phyloP scores from a whole-genome alignment of 2,113 vertebrate species.

The Edolisoma coerulescens region DNA sequence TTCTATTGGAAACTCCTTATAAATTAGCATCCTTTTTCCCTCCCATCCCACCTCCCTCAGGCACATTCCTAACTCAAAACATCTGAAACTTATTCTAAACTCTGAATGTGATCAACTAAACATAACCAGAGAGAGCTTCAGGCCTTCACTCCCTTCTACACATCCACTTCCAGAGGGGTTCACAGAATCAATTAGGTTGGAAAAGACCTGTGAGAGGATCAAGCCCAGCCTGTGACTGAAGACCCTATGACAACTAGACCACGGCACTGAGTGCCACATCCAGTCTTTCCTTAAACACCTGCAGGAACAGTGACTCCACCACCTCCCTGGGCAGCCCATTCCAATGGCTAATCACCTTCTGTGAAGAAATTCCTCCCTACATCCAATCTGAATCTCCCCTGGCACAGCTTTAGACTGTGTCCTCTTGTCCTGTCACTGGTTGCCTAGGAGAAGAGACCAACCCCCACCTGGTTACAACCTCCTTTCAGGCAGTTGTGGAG shows the following conservation, averaged over 20 bases:
- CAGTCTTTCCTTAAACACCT: background rate
- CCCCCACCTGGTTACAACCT: background rate
- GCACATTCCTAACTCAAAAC: background rate
- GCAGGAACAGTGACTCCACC: background rate
- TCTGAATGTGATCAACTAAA: background rate
- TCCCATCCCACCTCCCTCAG: background rate
- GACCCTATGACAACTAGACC: background rate
- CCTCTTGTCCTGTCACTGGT: background rate
- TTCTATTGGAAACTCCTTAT: background rate
- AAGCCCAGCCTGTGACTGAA: background rate
- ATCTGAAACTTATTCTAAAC: background rate
- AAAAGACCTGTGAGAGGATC: background rate
- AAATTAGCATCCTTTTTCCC: background rate
- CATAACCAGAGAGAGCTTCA: background rate
- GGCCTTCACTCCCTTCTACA: background rate
- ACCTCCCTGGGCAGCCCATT: background rate
- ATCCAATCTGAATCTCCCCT: background rate
- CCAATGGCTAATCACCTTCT: background rate
- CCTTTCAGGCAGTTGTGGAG: background rate
- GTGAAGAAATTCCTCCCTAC: background rate
- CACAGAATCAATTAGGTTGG: background rate
- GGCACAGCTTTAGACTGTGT: background rate
- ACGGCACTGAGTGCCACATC: background rate
- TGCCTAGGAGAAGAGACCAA: background rate
- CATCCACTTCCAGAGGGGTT: rapidly evolving